Conservation (phyloP, 1,140 invertebrate genomes). For the Sarcophaga bullata region DNA sequence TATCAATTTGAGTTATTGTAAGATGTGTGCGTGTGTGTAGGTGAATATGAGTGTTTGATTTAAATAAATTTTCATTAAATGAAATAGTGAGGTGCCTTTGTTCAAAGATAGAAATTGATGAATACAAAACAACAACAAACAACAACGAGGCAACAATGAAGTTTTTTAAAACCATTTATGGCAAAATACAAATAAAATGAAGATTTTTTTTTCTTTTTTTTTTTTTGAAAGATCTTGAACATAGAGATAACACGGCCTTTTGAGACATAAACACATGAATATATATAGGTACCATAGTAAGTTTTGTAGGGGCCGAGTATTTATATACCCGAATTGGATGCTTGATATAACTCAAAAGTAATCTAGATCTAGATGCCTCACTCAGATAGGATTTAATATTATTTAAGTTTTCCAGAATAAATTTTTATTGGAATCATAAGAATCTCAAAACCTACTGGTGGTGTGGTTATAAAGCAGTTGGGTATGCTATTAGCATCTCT, state of each 20-base stretch:
- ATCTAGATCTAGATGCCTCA: background rate
- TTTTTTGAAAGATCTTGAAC: background rate
- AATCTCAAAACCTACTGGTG: background rate
- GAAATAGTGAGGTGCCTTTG: background rate
- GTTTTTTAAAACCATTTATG: slow-evolving; percentile 22
- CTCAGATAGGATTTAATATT: background rate
- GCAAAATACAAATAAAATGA: background rate
- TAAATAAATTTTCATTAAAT: slow-evolving; percentile 8
- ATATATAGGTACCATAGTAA: no score
- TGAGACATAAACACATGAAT: background rate
- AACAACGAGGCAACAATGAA: background rate
- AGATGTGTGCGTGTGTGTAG: background rate
- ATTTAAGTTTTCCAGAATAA: background rate
- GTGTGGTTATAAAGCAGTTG: background rate
- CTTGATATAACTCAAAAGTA: background rate
- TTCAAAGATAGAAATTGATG: background rate
- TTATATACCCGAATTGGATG: no score
- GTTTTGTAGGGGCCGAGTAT: no score
- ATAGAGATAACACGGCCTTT: slow-evolving; percentile 10
- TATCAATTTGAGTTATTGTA: background rate
- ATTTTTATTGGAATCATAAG: background rate
- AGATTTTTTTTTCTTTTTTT: background rate
- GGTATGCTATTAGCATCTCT: background rate
- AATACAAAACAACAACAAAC: background rate
- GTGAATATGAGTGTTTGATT: no score